Evolutionary conservation across 2,797 vertebrate genomes (phyloP).

Genomic region (Echeneis naucrates): DNA sequence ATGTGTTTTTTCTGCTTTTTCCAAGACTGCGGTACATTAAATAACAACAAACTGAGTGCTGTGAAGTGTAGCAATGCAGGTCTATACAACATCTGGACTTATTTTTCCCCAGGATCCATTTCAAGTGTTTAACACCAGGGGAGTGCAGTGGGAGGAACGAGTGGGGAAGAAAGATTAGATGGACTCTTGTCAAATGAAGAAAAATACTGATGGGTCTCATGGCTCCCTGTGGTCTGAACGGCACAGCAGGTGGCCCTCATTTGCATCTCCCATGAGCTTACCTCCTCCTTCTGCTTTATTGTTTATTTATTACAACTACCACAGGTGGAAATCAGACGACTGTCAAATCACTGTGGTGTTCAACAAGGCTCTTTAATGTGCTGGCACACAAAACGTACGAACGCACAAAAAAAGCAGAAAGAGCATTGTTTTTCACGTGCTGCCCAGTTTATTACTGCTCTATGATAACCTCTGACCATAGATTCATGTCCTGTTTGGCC

Average conservation of each 20-base stretch:
- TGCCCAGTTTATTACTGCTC: slow-evolving; percentile 59
- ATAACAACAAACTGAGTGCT: slow-evolving; percentile 23
- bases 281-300: slow-evolving; percentile 24
- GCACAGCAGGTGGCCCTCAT: slow-evolving; percentile 69
- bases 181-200: slow-evolving; percentile 63
- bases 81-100: slow-evolving; percentile 48
- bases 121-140: slow-evolving; percentile 53
- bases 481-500: slow-evolving; percentile 70
- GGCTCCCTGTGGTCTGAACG: slow-evolving; percentile 48
- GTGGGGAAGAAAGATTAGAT: slow-evolving; percentile 46
- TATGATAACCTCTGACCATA: slow-evolving; percentile 71
- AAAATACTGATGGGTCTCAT: slow-evolving; percentile 51
- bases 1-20: slow-evolving; percentile 14
- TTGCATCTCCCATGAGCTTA: slow-evolving; percentile 64
- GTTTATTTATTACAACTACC: slow-evolving; percentile 62
- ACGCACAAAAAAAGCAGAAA: slow-evolving; percentile 9
- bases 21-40: not conserved
- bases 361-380: slow-evolving; percentile 36
- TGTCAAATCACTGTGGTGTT: slow-evolving; percentile 51
- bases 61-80: slow-evolving; percentile 28
- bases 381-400: not conserved
- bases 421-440: slow-evolving; percentile 40
- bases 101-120: slow-evolving; percentile 41
- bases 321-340: slow-evolving; percentile 63
- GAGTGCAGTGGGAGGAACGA: slow-evolving; percentile 41